phyloP scores from a whole-genome alignment of 2,888 invertebrate genomes.

The Coecobrya sp. region DNA sequence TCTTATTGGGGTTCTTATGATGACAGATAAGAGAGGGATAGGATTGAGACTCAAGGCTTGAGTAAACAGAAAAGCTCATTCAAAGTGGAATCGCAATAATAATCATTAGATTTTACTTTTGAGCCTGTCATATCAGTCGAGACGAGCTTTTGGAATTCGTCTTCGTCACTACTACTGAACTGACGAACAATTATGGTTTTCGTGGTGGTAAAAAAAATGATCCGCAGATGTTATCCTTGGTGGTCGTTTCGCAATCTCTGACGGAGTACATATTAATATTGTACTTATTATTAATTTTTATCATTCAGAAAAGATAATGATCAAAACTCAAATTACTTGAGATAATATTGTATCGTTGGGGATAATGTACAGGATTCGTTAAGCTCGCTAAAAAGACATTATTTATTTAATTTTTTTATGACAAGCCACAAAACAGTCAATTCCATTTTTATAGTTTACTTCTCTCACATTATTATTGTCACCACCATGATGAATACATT shows the following conservation, averaged over 20 bases:
- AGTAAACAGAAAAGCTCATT: slow-evolving; percentile 21
- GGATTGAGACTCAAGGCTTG: slow-evolving; percentile 1
- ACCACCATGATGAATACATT: neutral
- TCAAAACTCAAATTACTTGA: neutral
- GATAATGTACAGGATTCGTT: neutral
- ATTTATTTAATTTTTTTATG: slow-evolving; percentile 20
- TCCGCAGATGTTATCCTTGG: slow-evolving; percentile 36
- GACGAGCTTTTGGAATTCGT: neutral
- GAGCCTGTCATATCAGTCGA: neutral
- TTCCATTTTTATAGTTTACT: slow-evolving; percentile 35
- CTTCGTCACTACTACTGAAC: neutral
- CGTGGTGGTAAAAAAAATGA: neutral
- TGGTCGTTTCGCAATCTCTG: slow-evolving; percentile 10
- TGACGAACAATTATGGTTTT: neutral
- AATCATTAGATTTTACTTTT: slow-evolving; percentile 23
- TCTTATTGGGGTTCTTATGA: neutral
- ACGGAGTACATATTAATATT: neutral
- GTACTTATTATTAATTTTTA: slow-evolving; percentile 22
- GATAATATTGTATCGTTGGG: slow-evolving; percentile 8
- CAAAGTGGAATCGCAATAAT: neutral
- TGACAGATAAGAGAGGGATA: slow-evolving; percentile 7
- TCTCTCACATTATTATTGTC: neutral
- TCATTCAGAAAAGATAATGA: slow-evolving; percentile 45
- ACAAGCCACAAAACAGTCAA: slow-evolving; percentile 21
- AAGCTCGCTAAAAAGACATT: slow-evolving; percentile 18